Conservation (phyloP, 2,797 vertebrate species). For the Tapera naevia region DNA sequence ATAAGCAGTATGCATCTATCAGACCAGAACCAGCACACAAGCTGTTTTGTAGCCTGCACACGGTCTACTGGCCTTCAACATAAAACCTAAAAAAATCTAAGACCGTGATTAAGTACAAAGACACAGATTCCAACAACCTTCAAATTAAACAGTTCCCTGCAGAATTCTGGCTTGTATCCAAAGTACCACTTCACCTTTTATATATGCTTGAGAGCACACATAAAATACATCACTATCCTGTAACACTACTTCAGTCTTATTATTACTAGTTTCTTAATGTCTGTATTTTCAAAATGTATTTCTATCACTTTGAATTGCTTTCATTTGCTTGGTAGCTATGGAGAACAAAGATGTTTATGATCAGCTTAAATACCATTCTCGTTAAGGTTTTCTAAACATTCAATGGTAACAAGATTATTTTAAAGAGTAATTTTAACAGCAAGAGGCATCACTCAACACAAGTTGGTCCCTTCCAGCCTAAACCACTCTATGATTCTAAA, state of each 20-base stretch:
- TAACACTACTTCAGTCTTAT: neutral
- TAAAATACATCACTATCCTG: neutral
- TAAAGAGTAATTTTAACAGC: neutral
- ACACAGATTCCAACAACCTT: neutral
- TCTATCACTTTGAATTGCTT: neutral
- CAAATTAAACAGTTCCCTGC: neutral
- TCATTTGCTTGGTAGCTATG: neutral
- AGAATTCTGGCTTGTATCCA: neutral
- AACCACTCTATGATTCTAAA: too few relatives aligned
- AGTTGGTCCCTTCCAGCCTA: too few relatives aligned
- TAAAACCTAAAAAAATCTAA: neutral
- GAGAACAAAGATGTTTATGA: neutral
- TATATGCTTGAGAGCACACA: neutral
- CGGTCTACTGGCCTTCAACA: neutral
- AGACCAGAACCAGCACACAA: neutral
- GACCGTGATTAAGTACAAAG: neutral
- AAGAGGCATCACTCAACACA: neutral
- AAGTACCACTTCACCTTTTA: neutral
- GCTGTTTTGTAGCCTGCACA: neutral
- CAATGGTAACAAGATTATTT: neutral
- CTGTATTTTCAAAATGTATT: neutral
- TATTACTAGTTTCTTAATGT: neutral
- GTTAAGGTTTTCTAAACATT: neutral
- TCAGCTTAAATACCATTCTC: neutral
- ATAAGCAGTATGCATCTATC: neutral